phyloP scores from a whole-genome alignment of 92 coral and sea anemone species.

The Zoanthus gigantus region DNA sequence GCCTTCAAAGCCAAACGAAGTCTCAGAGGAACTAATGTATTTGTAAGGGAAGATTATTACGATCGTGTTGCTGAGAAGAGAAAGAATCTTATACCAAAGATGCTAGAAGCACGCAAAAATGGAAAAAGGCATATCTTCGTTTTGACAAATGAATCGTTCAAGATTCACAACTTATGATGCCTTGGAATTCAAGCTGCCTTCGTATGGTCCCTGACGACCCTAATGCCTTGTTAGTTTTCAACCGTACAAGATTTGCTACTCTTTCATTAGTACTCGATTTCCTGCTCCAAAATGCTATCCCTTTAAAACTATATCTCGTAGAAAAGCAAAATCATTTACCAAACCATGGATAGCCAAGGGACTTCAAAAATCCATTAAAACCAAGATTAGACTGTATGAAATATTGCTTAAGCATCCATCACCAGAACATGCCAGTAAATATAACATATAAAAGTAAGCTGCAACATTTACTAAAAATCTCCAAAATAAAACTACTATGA shows the following conservation, averaged over 20 bases:
- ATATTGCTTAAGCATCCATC: neutral
- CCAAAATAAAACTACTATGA: no score
- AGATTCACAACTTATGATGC: neutral
- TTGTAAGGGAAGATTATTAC: slow-evolving; percentile 61
- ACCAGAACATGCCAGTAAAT: neutral
- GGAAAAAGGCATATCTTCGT: slow-evolving; percentile 46
- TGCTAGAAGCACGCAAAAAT: slow-evolving; percentile 46
- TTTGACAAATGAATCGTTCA: slow-evolving; percentile 53
- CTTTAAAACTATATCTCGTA: neutral
- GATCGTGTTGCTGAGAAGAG: slow-evolving; percentile 50
- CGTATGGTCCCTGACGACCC: neutral
- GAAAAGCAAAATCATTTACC: neutral
- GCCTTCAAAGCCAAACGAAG: slow-evolving; percentile 41
- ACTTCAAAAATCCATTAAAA: neutral
- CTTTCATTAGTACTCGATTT: neutral
- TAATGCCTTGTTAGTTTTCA: neutral
- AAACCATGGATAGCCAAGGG: slow-evolving; percentile 2
- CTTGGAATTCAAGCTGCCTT: neutral
- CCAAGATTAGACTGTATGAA: neutral
- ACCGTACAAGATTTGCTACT: neutral
- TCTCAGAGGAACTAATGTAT: slow-evolving; percentile 46
- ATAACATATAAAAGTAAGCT: neutral
- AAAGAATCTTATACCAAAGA: slow-evolving; percentile 46
- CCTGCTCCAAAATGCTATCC: neutral
- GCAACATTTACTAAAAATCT: neutral